phyloP scores from a whole-genome alignment of 2,888 invertebrate species.

The Cheilosia grossa region DNA sequence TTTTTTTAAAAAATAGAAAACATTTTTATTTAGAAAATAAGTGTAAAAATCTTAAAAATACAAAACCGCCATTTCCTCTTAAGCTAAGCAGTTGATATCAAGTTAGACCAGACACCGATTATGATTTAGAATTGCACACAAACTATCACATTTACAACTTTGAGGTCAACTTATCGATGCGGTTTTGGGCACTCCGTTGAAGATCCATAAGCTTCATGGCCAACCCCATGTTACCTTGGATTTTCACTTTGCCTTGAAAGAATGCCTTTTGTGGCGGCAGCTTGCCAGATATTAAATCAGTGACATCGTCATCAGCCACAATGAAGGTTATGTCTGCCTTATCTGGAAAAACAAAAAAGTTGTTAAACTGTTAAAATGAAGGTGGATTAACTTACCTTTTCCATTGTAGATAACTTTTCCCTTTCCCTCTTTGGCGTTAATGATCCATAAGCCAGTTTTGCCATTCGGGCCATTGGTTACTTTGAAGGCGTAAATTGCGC shows the following conservation, averaged over 20 bases:
- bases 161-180: constrained; percentile 89
- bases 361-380: neutral
- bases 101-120: constrained; percentile 15
- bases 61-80: constrained; percentile 12
- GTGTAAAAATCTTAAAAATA: constrained; percentile 46
- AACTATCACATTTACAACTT: constrained; percentile 86
- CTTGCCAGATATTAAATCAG: constrained; percentile 94
- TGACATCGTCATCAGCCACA: constrained; percentile 94
- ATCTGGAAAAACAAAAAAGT: constrained; percentile 81
- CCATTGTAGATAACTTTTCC: constrained; percentile 93
- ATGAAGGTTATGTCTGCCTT: constrained; percentile 96
- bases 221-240: constrained; percentile 97
- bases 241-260: constrained; percentile 97
- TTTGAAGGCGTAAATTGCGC: constrained; percentile 95
- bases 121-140: constrained; percentile 36
- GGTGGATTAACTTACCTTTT: constrained; percentile 80
- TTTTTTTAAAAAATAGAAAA: neutral
- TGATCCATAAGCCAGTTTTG: constrained; percentile 92
- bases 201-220: constrained; percentile 96
- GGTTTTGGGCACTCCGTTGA: constrained; percentile 89
- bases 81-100: constrained; percentile 27
- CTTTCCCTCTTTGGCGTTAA: constrained; percentile 95
- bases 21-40: constrained; percentile 35
- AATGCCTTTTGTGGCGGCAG: constrained; percentile 97
- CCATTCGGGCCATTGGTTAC: constrained; percentile 92